Evolutionary conservation across 2,797 vertebrate species (phyloP).

Genomic region (Antennarius maculatus): DNA sequence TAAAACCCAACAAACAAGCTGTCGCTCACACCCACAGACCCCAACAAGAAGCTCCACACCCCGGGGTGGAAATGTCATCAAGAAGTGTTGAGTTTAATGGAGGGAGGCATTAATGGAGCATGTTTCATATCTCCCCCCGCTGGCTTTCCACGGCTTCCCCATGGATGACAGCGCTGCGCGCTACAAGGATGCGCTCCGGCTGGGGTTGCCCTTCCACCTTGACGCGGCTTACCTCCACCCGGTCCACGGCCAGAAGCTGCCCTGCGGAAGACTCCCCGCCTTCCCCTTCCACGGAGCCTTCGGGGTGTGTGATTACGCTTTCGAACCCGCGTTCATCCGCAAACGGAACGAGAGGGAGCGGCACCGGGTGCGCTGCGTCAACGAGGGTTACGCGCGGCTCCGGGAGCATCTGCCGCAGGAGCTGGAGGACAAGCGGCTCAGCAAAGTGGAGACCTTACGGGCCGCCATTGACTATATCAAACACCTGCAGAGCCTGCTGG

Average conservation of each 20-base stretch:
- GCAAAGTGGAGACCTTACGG: slow-evolving; percentile 93
- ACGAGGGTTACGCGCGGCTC: slow-evolving; percentile 92
- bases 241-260: slow-evolving; percentile 51
- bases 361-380: slow-evolving; percentile 93
- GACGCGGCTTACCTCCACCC: slow-evolving; percentile 77
- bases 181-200: slow-evolving; percentile 70
- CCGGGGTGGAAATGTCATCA: not conserved
- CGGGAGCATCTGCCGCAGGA: slow-evolving; percentile 89
- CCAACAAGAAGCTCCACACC: not conserved
- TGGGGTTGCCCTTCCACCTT: slow-evolving; percentile 75
- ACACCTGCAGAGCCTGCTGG: slow-evolving; percentile 89
- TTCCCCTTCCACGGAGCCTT: slow-evolving; percentile 60
- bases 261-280: slow-evolving; percentile 50
- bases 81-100: not conserved
- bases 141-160: slow-evolving; percentile 66
- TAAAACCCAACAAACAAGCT: slow-evolving; percentile 35
- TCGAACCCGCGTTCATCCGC: slow-evolving; percentile 90
- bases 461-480: slow-evolving; percentile 93
- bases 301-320: slow-evolving; percentile 79
- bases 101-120: slow-evolving; percentile 61
- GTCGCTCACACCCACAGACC: slow-evolving; percentile 17
- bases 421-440: slow-evolving; percentile 87
- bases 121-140: slow-evolving; percentile 54
- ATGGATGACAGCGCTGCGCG: slow-evolving; percentile 60
- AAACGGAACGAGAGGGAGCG: slow-evolving; percentile 93